These are phyloP conservation scores for Microplitis demolitor DNA, from an alignment of 1,140 invertebrate species.

Conservation along the genomic window DNA sequence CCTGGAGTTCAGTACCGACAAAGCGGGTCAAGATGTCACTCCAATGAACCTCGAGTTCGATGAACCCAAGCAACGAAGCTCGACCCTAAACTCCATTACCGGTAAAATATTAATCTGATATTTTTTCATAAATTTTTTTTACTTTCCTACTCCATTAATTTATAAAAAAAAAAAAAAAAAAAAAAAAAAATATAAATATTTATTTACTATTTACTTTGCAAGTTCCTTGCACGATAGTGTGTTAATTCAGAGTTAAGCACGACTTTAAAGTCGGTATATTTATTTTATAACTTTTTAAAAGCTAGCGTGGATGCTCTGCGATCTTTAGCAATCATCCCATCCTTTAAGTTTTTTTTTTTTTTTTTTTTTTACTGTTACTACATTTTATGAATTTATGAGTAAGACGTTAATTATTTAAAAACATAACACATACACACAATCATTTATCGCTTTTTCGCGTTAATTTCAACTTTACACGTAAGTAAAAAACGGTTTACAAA, in stretches of 20 bases:
- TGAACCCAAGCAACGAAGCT: conserved; percentile 69
- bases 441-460: not conserved
- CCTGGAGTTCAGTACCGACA: conserved; percentile 85
- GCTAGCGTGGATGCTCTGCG: not conserved
- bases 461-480: not conserved
- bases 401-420: no score
- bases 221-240: conserved; percentile 12
- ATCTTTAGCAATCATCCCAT: not conserved
- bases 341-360: not conserved
- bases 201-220: not conserved
- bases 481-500: no score
- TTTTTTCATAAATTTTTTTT: conserved; percentile 5
- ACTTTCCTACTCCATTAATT: not conserved
- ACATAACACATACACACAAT: not conserved
- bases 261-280: not conserved
- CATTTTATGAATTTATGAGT: not conserved
- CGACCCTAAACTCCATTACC: conserved; percentile 75
- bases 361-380: not conserved
- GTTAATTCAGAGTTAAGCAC: not conserved
- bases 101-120: conserved; percentile 57
- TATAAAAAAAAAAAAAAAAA: not conserved
- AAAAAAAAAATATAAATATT: not conserved
- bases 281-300: not conserved
- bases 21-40: conserved; percentile 86
- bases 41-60: conserved; percentile 84